Percentiles rank a stretch among this genome's conserved stretches.
Conservation (phyloP, 2,888 invertebrate species). For the Ectobius pallidus region DNA sequence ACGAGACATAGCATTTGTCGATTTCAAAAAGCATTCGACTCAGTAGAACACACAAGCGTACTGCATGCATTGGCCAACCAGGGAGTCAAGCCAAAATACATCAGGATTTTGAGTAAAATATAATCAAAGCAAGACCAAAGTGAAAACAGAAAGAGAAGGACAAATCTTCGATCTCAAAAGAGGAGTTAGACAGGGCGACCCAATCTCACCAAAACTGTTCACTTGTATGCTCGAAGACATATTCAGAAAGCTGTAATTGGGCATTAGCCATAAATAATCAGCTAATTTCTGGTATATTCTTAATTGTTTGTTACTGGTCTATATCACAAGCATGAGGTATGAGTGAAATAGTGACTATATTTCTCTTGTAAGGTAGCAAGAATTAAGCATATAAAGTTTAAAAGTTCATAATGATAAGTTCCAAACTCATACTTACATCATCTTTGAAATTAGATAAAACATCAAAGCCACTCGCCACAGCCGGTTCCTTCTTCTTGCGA, state of each 20-base stretch:
- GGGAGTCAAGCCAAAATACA: background rate
- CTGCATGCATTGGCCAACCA: background rate
- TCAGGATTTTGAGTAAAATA: background rate
- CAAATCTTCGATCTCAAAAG: background rate
- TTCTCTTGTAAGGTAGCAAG: no score
- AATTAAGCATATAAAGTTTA: no score
- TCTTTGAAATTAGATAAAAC: background rate
- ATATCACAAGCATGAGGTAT: no score
- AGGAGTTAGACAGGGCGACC: conserved; percentile 23
- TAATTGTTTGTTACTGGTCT: no score
- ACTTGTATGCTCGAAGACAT: conserved; percentile 7
- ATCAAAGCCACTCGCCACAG: background rate
- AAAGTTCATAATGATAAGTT: no score
- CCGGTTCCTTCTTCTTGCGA: background rate
- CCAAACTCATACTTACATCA: conserved; percentile 18
- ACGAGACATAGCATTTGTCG: background rate
- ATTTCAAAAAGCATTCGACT: conserved; percentile 5
- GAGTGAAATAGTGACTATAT: no score
- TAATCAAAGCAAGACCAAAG: background rate
- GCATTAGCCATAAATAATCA: background rate
- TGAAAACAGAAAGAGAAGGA: background rate
- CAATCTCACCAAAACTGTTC: conserved; percentile 7
- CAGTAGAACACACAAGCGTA: background rate
- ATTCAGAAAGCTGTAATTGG: conserved; percentile 7
- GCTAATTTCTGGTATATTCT: no score